Evolutionary conservation across 2,797 vertebrate genomes (phyloP), one percentile per base, ranked within the genome.

Genomic region (Yasuhikotakia modesta): DNA sequence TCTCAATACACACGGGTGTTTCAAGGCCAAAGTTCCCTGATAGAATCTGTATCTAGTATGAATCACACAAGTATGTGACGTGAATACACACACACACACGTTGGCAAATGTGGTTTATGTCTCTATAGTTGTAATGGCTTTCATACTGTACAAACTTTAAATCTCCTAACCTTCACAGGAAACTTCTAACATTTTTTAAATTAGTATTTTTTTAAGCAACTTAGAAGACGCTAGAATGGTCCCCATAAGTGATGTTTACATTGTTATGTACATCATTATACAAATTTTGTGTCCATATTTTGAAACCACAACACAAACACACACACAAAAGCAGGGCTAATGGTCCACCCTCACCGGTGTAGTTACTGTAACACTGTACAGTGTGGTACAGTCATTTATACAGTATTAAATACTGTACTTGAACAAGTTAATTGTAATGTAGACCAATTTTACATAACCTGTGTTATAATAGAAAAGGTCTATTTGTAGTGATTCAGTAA

Each of bases 401-500:
- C 7, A 11, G 8, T 43, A 13, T 57, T 4, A 24, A 22, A 57
- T 57, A 3, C 10, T 14, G 12, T 13, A 24, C 24, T 58, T 22
- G 55, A 14, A 48, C 24, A 27, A 58, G 55, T 58, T 58, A 14
- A 58, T 27, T 58, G 24, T 14, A 5, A 58, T 14, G 16, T 4
- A 50, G 14, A 2, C 1, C 16, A 43, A 14, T 61, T 52, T 52
- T 43, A 43, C 39, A 12, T 13, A 14, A 21, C 43, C 65, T 61
- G 6, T 66, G 17, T 58, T 16, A 68, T 24, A 11, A 32, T 63
- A 24, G 12, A 63, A 64, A 1, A 70, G 70, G 32, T 70, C 46
- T 13, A 52, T 78, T 78, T 80, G 61, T 76, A 79, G 70, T 53
- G 17, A 46, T 72, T 66, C 27, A 72, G 61, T 71, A 39, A 68